These are phyloP conservation scores for Rhincodon typus DNA, from an alignment of 2,797 vertebrate genomes.

Conservation along the genomic window DNA sequence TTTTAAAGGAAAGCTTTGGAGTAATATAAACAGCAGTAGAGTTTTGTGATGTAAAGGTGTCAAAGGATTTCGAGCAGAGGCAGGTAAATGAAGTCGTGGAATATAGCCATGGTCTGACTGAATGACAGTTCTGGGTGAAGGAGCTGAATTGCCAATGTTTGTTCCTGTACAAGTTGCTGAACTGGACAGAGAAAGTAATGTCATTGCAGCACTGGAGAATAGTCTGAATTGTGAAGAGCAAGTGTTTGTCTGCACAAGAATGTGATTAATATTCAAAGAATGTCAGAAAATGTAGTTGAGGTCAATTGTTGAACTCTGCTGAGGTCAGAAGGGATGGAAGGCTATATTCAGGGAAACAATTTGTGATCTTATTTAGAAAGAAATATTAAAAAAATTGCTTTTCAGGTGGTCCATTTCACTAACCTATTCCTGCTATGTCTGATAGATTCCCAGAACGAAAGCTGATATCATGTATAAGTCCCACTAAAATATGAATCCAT, in stretches of 20 bases:
- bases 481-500: not conserved
- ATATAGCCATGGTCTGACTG: not conserved
- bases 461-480: not conserved
- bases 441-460: not conserved
- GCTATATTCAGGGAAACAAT: not conserved
- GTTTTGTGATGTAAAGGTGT: not conserved
- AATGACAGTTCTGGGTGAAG: not conserved
- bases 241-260: not conserved
- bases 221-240: not conserved
- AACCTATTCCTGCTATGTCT: not conserved
- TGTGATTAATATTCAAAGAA: not conserved
- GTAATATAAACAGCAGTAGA: not conserved
- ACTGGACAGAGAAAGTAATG: not conserved
- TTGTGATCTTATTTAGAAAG: not conserved
- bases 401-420: not conserved
- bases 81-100: not conserved
- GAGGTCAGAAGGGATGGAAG: not conserved
- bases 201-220: not conserved
- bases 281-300: not conserved
- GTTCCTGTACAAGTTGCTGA: not conserved
- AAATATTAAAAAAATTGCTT: not conserved
- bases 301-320: not conserved
- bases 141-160: not conserved
- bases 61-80: not conserved
- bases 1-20: not conserved